Percentiles rank a stretch among this genome's conserved stretches.
These are phyloP conservation scores for Amphimallon solstitiale DNA, from an alignment of 2,888 invertebrate genomes.

Conservation along the genomic window DNA sequence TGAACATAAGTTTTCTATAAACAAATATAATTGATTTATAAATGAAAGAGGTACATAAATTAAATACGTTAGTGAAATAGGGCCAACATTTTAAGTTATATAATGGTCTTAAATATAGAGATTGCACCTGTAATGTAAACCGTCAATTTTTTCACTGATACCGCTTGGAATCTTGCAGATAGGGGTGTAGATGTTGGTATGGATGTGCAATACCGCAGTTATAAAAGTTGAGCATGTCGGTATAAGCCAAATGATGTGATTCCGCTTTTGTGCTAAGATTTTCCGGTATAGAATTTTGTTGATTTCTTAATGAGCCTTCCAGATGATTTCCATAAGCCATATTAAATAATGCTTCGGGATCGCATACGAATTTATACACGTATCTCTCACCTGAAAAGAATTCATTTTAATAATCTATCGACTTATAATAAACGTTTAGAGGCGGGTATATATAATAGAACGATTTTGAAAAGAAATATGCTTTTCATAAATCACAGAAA, in stretches of 20 bases:
- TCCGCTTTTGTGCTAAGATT: conserved; percentile 58
- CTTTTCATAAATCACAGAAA: no score
- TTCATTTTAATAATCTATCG: no score
- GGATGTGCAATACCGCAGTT: conserved; percentile 61
- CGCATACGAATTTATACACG: conserved; percentile 97
- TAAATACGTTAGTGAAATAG: no score
- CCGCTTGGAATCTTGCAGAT: conserved; percentile 56
- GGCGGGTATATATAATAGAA: no score
- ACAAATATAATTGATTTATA: no score
- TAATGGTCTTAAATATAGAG: neutral
- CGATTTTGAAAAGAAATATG: no score
- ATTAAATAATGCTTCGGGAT: conserved; percentile 89
- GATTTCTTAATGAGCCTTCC: conserved; percentile 48
- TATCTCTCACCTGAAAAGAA: conserved; percentile 83
- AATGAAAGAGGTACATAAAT: no score
- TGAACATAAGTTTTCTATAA: no score
- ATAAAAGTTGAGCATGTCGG: conserved; percentile 63
- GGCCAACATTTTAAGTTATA: no score
- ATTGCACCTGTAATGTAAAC: neutral
- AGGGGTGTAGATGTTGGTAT: conserved; percentile 62
- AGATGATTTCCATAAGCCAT: conserved; percentile 73
- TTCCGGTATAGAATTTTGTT: conserved; percentile 53
- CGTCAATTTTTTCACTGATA: conserved; percentile 46
- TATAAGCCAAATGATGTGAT: conserved; percentile 60
- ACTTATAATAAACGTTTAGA: no score